Evolutionary conservation across 2,797 vertebrate genomes (phyloP).

Genomic region (Lophius americanus): DNA sequence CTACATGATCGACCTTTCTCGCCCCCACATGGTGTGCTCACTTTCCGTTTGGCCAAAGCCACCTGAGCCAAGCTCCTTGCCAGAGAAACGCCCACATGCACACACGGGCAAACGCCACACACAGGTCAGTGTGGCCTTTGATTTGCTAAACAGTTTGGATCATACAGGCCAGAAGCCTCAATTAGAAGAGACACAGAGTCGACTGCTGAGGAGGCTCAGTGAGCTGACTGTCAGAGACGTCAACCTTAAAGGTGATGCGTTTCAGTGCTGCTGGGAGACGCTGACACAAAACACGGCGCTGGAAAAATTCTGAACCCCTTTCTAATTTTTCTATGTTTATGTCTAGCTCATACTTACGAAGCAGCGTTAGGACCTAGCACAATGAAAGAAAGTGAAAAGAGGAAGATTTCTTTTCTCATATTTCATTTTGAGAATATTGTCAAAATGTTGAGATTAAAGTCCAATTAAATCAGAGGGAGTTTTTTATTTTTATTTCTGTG

Average conservation of each 20-base stretch:
- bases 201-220: slow-evolving; percentile 17
- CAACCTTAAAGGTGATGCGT: slow-evolving; percentile 5
- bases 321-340: too few species aligned
- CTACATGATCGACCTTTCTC: slow-evolving; percentile 76
- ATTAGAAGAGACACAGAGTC: slow-evolving; percentile 46
- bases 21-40: slow-evolving; percentile 34
- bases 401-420: too few species aligned
- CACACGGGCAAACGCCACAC: slow-evolving; percentile 3
- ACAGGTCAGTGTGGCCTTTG: slow-evolving; percentile 51
- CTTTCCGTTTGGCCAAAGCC: slow-evolving; percentile 19
- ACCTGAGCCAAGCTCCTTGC: slow-evolving; percentile 18
- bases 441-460: too few species aligned
- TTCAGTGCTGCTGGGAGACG: background rate
- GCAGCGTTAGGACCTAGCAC: too few species aligned
- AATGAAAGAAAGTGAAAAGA: too few species aligned
- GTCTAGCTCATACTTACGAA: too few species aligned
- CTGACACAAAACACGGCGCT: too few species aligned
- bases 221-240: background rate
- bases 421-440: too few species aligned
- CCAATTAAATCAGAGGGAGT: too few species aligned
- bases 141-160: slow-evolving; percentile 50
- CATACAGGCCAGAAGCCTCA: slow-evolving; percentile 38
- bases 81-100: slow-evolving; percentile 37
- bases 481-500: too few species aligned
- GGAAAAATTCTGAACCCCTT: too few species aligned